Evolutionary conservation across 2,888 invertebrate genomes (phyloP), one percentile per base, ranked within the genome.

Genomic region (Drosophila glabriapex): DNA sequence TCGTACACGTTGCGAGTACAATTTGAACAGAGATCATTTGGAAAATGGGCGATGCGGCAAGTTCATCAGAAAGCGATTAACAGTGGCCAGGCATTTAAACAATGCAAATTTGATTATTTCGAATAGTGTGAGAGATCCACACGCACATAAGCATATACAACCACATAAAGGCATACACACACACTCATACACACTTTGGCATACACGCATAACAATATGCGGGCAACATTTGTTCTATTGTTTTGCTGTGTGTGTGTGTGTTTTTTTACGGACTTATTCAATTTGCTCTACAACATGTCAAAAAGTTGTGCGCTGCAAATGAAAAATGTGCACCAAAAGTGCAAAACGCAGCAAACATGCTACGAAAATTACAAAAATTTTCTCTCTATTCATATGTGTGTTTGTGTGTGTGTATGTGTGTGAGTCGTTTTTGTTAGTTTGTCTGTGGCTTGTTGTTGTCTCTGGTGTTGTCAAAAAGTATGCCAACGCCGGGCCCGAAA

Each of bases 341-440:
- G 90, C 85, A 85, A 89, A 85, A 85, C 85, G 90, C 90, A 89
- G 90, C 90, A 85, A 85, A 85, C 90, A 85, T 85, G 83, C 88
- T 82, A 80, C 83, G 80, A 85, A 85, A 85, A 85, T 85, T 85
- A 90, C 90, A 89, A 72, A 67, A 66, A 75, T 72, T 70, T 64
- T 65, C n/a, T 33, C 9, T 46, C 14, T 39, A n/a, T 56, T n/a
- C 4, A 28, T 56, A 50, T 33, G 9, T 22, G 7, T 66, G 55
- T 75, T 10, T 46, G n/a, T 63, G 35, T 43, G 50, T 68, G 50
- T 60, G 41, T 56, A 25, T 61, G 35, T 43, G 52, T 67, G 65
- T 66, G 12, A 68, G 46, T 22, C 53, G 76, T 87, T 77, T 87
- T 82, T 84, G 84, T 81, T 89, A 86, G 78, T 84, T 78, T 82